Conservation (phyloP, 2,113 vertebrate species). For the Gymnocephalus cernua region DNA sequence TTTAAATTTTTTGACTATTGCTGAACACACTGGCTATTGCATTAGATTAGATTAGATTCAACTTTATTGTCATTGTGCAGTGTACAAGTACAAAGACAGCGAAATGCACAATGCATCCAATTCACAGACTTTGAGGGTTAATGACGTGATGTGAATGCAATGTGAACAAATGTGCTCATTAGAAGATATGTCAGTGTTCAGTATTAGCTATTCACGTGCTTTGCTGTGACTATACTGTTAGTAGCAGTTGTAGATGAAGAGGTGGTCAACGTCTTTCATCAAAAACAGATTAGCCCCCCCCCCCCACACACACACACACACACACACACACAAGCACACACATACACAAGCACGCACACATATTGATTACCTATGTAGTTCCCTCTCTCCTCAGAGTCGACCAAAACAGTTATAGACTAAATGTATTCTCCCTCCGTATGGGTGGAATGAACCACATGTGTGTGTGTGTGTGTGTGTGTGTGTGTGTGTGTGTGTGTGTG, state of each 20-base stretch:
- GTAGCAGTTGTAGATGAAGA: neutral
- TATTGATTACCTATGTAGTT: conserved; percentile 33
- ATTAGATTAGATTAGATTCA: too few species aligned
- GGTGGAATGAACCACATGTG: conserved; percentile 8
- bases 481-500: neutral
- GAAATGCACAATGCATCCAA: too few species aligned
- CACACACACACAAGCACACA: conserved; percentile 10
- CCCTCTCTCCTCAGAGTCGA: conserved; percentile 3
- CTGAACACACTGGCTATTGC: neutral
- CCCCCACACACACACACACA: conserved; percentile 13
- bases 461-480: neutral
- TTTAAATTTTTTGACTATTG: too few species aligned
- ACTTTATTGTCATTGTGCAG: too few species aligned
- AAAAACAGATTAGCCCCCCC: too few species aligned
- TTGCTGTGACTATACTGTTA: neutral
- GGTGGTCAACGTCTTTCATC: too few species aligned
- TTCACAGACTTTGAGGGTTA: neutral
- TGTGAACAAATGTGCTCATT: neutral
- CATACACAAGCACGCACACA: neutral
- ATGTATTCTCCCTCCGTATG: conserved; percentile 21
- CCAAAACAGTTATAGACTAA: conserved; percentile 4
- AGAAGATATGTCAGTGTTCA: too few species aligned
- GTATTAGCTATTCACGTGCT: neutral
- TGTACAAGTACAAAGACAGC: too few species aligned
- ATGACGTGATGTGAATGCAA: too few species aligned